Base-by-base conservation (phyloP, 2,113 vertebrate genomes). In the Nesoenas mayeri region DNA sequence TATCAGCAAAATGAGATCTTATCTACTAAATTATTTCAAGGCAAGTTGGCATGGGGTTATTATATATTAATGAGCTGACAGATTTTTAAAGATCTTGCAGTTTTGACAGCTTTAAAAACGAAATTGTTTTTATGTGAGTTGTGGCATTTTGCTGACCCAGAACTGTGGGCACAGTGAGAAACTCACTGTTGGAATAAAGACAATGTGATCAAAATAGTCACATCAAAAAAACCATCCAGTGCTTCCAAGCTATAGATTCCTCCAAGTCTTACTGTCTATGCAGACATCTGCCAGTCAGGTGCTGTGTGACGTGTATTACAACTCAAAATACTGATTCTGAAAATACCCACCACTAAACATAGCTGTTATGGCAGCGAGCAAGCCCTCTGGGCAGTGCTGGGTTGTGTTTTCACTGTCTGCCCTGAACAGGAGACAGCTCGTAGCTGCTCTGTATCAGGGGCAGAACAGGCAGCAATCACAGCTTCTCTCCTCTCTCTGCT, bases 231-330 rank as follows among this genome's bases (percentile, higher is more conserved):
- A 40, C 5, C 67, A 47, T 81, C 50, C 58, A 44, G 72, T 3
- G 1, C 34, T 92, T 89, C 69, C 85, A 72, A 92, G 80, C 67
- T 78, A 36, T 64, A 4, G 2, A n/a, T 72, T 79, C 85, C 74
- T 75, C 54, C 67, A 38, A 85, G 71, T 31, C 57, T 82, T 9
- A 0, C 66, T 79, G 48, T 40, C 29, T 20, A 85, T 12, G 26
- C 94, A 95, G 88, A 88, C 88, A 95, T 93, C 92, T 94, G 88
- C 88, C 88, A 85, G 95, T 88, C 90, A 94, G 84, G 95, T 93
- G 89, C 87, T 78, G 74, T 79, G 61, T 93, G 93, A 90, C 14
- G 5, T 20, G 81, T 85, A 72, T 77, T 82, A 93, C 79, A 89
- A 62, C 40, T 47, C 79, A 66, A 77, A 95, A 72, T 75, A 56